Percentiles rank a stretch among this genome's conserved stretches.
phyloP scores from a whole-genome alignment of 2,888 invertebrate species.

The Meloe dianella region DNA sequence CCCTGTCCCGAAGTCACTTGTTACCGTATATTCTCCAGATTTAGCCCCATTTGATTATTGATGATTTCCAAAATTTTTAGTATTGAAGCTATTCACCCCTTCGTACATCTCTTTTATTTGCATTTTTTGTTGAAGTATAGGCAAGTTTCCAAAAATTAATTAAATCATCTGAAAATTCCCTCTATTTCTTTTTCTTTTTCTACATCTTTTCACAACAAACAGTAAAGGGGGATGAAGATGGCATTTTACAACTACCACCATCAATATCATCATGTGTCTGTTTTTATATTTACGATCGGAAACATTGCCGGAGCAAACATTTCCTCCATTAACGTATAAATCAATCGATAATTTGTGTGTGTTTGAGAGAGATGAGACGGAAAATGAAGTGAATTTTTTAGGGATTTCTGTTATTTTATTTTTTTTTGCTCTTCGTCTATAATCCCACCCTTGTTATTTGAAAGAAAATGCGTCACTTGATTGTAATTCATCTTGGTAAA shows the following conservation, averaged over 20 bases:
- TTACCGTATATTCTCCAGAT: no score
- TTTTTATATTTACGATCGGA: background rate
- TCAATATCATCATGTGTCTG: background rate
- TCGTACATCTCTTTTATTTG: no score
- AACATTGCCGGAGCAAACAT: conserved; percentile 8
- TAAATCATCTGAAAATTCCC: no score
- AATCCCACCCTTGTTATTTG: background rate
- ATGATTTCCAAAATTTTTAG: no score
- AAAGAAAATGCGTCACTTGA: background rate
- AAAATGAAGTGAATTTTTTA: background rate
- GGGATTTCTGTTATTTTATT: background rate
- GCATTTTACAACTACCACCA: background rate
- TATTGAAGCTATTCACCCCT: no score
- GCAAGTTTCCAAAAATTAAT: no score
- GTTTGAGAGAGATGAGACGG: background rate
- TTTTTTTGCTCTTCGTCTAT: background rate
- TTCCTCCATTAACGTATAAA: background rate
- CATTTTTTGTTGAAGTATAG: no score
- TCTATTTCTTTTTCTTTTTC: no score
- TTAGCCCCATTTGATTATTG: no score
- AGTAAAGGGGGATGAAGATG: background rate
- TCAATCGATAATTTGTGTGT: conserved; percentile 9
- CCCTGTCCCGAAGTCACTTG: no score
- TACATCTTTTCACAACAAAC: no score
- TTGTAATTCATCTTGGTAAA: background rate